Conservation (phyloP, 1,140 invertebrate species). For the Papilio dardanus region DNA sequence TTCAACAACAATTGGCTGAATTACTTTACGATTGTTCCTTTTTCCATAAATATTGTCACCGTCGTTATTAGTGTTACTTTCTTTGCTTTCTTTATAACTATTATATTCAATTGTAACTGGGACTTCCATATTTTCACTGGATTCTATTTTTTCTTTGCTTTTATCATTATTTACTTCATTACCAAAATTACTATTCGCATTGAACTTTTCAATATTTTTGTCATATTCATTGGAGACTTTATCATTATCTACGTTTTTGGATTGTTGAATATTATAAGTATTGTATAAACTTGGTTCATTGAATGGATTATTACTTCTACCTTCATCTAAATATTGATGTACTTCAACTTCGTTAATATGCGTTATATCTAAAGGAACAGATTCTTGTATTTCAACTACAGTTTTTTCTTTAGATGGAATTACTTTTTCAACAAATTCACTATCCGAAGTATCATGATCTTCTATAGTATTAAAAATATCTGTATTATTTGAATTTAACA, state of each 20-base stretch:
- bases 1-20: constrained; percentile 80
- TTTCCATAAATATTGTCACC: constrained; percentile 49
- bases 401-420: constrained; percentile 71
- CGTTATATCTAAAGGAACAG: constrained; percentile 79
- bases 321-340: constrained; percentile 79
- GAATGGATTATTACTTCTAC: constrained; percentile 58
- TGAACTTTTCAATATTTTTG: constrained; percentile 48
- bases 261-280: constrained; percentile 63
- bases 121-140: constrained; percentile 60
- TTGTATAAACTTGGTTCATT: constrained; percentile 60
- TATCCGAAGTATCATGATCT: constrained; percentile 69
- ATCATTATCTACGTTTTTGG: constrained; percentile 63
- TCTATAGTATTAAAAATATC: constrained; percentile 60
- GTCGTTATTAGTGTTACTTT: constrained; percentile 42
- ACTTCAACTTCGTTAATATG: constrained; percentile 78
- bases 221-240: constrained; percentile 62
- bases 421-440: constrained; percentile 59
- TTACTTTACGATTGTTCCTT: constrained; percentile 52
- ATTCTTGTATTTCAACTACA: constrained; percentile 84
- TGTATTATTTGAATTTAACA: constrained; percentile 73
- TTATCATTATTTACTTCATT: constrained; percentile 45
- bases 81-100: constrained; percentile 40
- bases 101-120: constrained; percentile 57
- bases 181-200: constrained; percentile 40
- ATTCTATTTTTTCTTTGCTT: constrained; percentile 58